Evolutionary conservation across 2,888 invertebrate species (phyloP).

Genomic region (Lycophotia porphyrea): DNA sequence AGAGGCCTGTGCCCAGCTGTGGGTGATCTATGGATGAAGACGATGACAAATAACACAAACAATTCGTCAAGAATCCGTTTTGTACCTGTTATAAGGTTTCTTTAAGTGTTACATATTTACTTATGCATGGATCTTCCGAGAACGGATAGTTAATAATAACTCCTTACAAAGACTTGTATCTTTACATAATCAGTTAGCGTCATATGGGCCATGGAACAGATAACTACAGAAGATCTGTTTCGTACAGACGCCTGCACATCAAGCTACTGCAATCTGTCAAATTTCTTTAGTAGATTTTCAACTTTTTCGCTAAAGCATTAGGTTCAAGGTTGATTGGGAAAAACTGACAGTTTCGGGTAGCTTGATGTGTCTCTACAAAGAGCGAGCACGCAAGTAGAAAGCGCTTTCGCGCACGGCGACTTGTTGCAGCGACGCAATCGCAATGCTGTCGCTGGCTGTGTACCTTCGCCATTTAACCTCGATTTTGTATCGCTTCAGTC

Average conservation of each 20-base stretch:
- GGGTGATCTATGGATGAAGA: no score
- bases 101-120: background rate
- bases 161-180: background rate
- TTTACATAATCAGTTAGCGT: constrained; percentile 14
- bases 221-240: background rate
- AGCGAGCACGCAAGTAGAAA: background rate
- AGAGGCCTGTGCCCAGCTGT: no score
- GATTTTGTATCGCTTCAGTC: no score
- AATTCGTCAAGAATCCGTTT: background rate
- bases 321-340: no score
- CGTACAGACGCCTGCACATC: no score
- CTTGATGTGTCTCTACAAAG: no score
- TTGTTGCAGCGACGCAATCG: background rate
- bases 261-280: no score
- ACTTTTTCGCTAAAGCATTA: no score
- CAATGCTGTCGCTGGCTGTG: no score
- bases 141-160: background rate
- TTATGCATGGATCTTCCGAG: background rate
- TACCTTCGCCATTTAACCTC: no score
- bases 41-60: background rate
- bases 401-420: background rate
- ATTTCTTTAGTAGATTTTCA: no score
- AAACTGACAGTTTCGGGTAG: no score
- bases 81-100: background rate
- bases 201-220: background rate